Evolutionary conservation across 1,140 invertebrate species (phyloP), one percentile per base, ranked within the genome.

Genomic region (Leptoteleia sp.): DNA sequence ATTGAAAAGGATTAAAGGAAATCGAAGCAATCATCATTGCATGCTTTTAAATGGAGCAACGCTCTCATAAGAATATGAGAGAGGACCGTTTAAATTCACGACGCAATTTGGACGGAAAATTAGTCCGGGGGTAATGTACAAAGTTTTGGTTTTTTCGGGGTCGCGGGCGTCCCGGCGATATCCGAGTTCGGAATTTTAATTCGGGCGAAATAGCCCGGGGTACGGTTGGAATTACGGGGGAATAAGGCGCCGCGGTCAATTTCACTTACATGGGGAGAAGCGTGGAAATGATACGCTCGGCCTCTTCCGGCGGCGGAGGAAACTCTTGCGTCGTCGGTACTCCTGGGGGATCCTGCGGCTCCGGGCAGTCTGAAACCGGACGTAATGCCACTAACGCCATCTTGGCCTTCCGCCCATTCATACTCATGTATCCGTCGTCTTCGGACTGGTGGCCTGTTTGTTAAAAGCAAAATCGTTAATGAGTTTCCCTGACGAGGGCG

Each of bases 391-490:
- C 90, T 84, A 93, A 85, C 82, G 92, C 92, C 90, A 93, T 93
- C 84, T 93, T 93, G 62, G 93, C 91, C 90, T 93, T 92, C 85
- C 94, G 92, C 75, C 94, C 94, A 92, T 95, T 96, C 91, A 95
- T 95, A 89, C 94, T 95, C 94, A 95, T 95, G 88, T 96, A 96
- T 86, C 94, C 94, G 92, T 96, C 94, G 92, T 96, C 94, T 87
- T 96, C 94, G 31, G 94, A 95, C 85, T 95, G 94, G 86, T 95
- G 94, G 71, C 93, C 94, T 89, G 47, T 64, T 31, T 1, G 11
- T 67, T 29, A 33, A 62, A 73, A 62, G 48, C 25, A 65, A 48
- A 71, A 42, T 52, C 45, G 38, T 52, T 59, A 67, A 76, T 54
- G 47, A 40, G 1, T 55, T 59, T 55, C 55, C 7, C 27, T n/a